Conservation (phyloP, 2,888 invertebrate species). For the Polydrusus cervinus region DNA sequence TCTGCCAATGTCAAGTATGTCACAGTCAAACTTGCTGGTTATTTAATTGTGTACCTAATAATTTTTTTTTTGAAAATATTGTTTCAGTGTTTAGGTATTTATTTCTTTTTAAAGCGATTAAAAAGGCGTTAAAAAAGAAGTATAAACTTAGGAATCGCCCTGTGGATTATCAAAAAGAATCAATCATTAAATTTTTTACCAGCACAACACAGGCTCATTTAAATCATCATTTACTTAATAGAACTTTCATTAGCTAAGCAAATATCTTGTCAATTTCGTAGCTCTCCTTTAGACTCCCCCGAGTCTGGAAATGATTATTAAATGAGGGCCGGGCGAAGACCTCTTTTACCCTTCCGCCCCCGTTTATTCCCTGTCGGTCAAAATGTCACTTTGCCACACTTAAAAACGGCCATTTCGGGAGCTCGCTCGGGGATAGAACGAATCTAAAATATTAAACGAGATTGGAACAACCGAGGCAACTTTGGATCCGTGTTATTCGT, state of each 20-base stretch:
- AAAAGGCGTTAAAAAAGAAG: no score
- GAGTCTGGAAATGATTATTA: slow-evolving; percentile 17
- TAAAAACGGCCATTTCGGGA: slow-evolving; percentile 11
- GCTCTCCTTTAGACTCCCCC: slow-evolving; percentile 3
- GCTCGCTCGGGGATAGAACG: slow-evolving; percentile 14
- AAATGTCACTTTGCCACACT: slow-evolving; percentile 18
- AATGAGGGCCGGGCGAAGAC: slow-evolving; percentile 9
- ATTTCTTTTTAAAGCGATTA: no score
- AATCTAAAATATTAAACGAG: slow-evolving; percentile 23
- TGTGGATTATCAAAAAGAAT: no score
- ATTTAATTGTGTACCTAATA: no score
- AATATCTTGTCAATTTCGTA: slow-evolving; percentile 11
- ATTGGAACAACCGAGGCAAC: slow-evolving; percentile 1
- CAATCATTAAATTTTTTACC: neutral
- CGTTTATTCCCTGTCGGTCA: slow-evolving; percentile 16
- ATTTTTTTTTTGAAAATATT: no score
- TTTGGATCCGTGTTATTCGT: slow-evolving; percentile 8
- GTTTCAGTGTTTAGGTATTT: no score
- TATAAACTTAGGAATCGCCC: no score
- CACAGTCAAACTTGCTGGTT: no score
- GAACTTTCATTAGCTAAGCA: slow-evolving; percentile 1
- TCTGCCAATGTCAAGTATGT: no score
- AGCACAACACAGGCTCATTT: neutral
- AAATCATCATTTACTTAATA: neutral
- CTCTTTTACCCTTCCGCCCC: slow-evolving; percentile 2